Base-by-base conservation (phyloP, 2,888 invertebrate species). In the Lepas anatifera region DNA sequence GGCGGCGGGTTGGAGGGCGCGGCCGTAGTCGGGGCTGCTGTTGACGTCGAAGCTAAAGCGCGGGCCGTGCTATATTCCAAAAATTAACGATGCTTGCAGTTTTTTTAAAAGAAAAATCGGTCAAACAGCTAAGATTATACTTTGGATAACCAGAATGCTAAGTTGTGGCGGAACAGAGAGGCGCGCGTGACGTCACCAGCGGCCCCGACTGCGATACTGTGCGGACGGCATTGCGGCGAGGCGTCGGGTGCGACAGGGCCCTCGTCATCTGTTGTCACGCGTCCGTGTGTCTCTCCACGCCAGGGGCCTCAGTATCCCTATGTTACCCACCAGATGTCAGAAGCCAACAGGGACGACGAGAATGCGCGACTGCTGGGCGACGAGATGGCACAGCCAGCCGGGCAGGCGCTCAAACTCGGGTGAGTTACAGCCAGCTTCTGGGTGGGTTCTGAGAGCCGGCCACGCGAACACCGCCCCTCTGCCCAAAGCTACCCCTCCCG, bases 351-450 rank as follows among this genome's bases (percentile, higher is more conserved):
- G 79, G 80, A 95, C 85, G 92, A 81, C 48, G 92, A 96, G 83
- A 94, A 93, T 83, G 91, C 94, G 80, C 94, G 94, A 78, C 88
- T 97, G 80, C 88, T 97, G 81, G 95, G 95, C 82, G 96, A 96
- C 84, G 96, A 96, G 85, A 92, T 90, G 80, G 89, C 93, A 81
- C 87, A 90, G 82, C 92, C 93, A 80, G 92, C 92, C 82, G 95
- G 95, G 84, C 95, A 95, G 86, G 92, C 94, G 84, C 89, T 95
- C 82, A 95, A 95, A 85, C 87, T 96, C 84, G 96, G 96, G 96
- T 96, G 92, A 90, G 87, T 86, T 70, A 4, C n/a, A 18, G 27
- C 11, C 25, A 27, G 4, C 11, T 10, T 10, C 25, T 1, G 11
- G 25, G 25, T 29, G 50, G 4, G 27, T 13, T 27, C 52, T 27